phyloP scores from a whole-genome alignment of 2,797 vertebrate species.

The Caiman crocodilus region DNA sequence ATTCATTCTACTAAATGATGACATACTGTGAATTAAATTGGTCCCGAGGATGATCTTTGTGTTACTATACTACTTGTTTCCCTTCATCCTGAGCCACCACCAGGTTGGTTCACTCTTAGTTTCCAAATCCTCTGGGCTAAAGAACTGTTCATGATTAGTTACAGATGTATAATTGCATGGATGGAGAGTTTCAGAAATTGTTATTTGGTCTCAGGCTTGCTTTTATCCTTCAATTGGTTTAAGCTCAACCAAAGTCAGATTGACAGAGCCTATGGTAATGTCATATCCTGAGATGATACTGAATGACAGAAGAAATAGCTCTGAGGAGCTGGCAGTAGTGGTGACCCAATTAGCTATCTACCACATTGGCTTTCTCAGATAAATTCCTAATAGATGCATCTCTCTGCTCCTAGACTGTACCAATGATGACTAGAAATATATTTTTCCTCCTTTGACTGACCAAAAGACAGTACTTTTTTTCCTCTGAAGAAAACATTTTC shows the following conservation, averaged over 20 bases:
- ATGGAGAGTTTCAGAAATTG: not conserved
- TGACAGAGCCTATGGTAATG: too few relatives aligned
- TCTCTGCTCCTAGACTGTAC: not conserved
- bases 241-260: not conserved
- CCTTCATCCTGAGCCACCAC: not conserved
- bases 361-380: not conserved
- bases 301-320: not conserved
- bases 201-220: not conserved
- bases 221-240: not conserved
- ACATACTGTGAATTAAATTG: not conserved
- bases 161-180: not conserved
- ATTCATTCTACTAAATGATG: not conserved
- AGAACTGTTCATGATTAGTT: not conserved
- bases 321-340: not conserved
- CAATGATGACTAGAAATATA: not conserved
- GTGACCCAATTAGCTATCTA: not conserved
- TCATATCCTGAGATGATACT: not conserved
- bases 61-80: not conserved
- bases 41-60: constrained; percentile 1
- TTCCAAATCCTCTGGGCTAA: not conserved
- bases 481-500: not conserved
- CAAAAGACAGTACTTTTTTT: not conserved
- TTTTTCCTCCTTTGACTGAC: not conserved
- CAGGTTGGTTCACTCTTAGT: constrained; percentile 4
- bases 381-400: not conserved